These are phyloP conservation scores for Cremastobaeus sp. DNA, from an alignment of 2,888 invertebrate genomes.

Conservation along the genomic window DNA sequence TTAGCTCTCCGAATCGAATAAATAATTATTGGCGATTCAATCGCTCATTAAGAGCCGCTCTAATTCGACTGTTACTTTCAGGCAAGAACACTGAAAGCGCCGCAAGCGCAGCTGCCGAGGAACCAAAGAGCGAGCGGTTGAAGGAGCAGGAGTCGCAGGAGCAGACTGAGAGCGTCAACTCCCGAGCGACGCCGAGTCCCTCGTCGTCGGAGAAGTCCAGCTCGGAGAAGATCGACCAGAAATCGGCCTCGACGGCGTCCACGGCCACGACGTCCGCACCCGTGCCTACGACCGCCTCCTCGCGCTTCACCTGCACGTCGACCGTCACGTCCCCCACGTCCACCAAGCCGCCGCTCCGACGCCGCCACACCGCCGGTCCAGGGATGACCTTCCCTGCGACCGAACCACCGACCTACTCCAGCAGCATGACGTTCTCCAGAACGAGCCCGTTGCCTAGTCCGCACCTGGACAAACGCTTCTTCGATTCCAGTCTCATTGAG, in stretches of 20 bases:
- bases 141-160: constrained; percentile 64
- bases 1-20: too few relatives aligned
- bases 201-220: constrained; percentile 74
- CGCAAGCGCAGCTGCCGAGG: constrained; percentile 7
- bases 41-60: neutral
- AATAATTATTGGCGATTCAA: too few relatives aligned
- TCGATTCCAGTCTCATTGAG: constrained; percentile 89
- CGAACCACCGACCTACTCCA: constrained; percentile 76
- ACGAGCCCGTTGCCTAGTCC: constrained; percentile 81
- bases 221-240: constrained; percentile 74
- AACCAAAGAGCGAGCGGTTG: constrained; percentile 56
- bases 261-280: constrained; percentile 68
- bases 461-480: constrained; percentile 88
- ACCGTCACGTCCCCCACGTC: constrained; percentile 74
- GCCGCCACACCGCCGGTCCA: constrained; percentile 74
- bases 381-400: constrained; percentile 77
- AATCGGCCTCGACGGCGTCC: constrained; percentile 66
- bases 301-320: constrained; percentile 72
- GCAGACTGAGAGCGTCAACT: constrained; percentile 67
- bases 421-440: constrained; percentile 75
- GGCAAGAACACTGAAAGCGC: constrained; percentile 69
- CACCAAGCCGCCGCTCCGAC: constrained; percentile 71
- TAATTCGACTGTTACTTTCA: constrained; percentile 49
- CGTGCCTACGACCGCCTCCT: constrained; percentile 62
- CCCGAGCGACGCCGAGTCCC: constrained; percentile 71